These are phyloP conservation scores for Pyrgilauda ruficollis DNA, from an alignment of 2,113 vertebrate genomes.

Conservation along the genomic window DNA sequence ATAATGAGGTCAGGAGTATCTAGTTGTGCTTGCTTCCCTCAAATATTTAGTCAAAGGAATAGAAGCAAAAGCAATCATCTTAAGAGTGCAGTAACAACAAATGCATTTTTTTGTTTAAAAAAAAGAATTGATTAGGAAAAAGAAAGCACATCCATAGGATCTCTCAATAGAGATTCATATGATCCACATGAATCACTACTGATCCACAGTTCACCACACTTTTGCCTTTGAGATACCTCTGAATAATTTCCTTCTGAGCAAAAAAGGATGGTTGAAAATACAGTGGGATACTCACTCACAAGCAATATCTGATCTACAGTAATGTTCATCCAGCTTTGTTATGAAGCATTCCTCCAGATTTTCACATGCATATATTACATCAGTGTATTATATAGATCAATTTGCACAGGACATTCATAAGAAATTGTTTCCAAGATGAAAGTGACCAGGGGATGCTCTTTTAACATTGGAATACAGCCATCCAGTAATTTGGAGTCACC, in stretches of 20 bases:
- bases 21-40: neutral
- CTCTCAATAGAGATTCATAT: neutral
- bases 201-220: neutral
- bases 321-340: neutral
- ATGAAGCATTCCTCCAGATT: neutral
- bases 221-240: neutral
- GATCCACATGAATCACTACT: neutral
- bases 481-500: neutral
- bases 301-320: neutral
- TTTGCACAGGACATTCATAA: neutral
- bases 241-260: neutral
- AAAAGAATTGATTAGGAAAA: neutral
- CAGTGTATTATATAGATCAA: neutral
- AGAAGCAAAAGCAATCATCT: neutral
- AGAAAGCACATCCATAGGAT: neutral
- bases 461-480: neutral
- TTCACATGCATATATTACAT: neutral
- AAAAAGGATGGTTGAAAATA: neutral
- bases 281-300: neutral
- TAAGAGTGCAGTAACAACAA: neutral
- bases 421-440: neutral
- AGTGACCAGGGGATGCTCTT: neutral
- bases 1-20: neutral
- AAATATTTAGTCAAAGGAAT: neutral
- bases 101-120: neutral